A percentile compares a stretch with the other conserved stretches of the same genome.
phyloP scores from a whole-genome alignment of 2,113 vertebrate genomes.

The Sebastes fasciatus region DNA sequence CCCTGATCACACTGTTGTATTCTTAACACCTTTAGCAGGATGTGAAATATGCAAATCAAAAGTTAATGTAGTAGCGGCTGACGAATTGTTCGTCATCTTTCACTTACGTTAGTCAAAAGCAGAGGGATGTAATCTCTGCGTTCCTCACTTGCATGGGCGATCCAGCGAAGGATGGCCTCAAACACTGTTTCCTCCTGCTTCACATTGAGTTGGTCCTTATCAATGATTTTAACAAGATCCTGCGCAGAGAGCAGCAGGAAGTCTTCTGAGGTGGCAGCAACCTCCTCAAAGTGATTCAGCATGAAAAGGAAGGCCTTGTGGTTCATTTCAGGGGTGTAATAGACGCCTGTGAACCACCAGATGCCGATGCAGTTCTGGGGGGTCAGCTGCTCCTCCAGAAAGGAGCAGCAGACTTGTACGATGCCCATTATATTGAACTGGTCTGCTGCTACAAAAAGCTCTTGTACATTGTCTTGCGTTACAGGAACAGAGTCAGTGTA shows the following conservation, averaged over 20 bases:
- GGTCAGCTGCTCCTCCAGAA: conserved; percentile 84
- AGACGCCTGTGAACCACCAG: conserved; percentile 73
- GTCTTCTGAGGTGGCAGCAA: conserved; percentile 79
- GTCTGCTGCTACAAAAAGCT: conserved; percentile 85
- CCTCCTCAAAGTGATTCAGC: conserved; percentile 84
- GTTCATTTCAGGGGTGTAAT: conserved; percentile 77
- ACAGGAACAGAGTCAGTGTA: conserved; percentile 69
- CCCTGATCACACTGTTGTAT: not conserved
- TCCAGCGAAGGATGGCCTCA: conserved; percentile 53
- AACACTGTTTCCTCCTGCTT: conserved; percentile 28
- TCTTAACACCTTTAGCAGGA: not conserved
- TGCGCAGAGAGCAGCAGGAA: conserved; percentile 83
- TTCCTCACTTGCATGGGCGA: conserved; percentile 22
- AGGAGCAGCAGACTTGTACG: conserved; percentile 81
- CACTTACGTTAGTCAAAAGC: conserved; percentile 55
- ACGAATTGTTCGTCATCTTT: conserved; percentile 4
- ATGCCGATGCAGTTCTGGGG: conserved; percentile 82
- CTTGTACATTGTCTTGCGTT: conserved; percentile 81
- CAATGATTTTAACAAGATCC: conserved; percentile 84
- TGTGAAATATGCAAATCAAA: not conserved
- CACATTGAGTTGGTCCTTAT: conserved; percentile 60
- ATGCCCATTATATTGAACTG: conserved; percentile 84
- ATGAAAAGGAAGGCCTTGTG: conserved; percentile 84
- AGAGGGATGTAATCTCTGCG: conserved; percentile 17
- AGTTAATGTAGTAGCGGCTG: not conserved